Percentiles rank a stretch among this genome's conserved stretches.
These are phyloP conservation scores for Agrotis ipsilon DNA, from an alignment of 2,888 invertebrate species.

Conservation along the genomic window DNA sequence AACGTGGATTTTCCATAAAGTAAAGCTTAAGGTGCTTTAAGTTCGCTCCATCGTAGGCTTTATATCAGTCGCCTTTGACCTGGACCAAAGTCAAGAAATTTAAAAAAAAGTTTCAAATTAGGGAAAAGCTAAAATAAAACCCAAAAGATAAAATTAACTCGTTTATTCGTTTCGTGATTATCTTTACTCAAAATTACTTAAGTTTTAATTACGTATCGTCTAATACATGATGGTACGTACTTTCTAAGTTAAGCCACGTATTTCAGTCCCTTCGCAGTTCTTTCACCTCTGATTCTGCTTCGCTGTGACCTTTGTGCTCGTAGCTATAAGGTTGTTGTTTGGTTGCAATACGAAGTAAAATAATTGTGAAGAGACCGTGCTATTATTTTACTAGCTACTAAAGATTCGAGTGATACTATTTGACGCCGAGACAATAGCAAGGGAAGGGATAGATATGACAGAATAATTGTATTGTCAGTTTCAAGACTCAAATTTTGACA, in stretches of 20 bases:
- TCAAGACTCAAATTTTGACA: neutral
- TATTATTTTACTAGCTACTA: conserved; percentile 65
- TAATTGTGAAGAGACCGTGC: conserved; percentile 12
- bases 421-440: conserved; percentile 48
- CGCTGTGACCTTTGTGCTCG: neutral
- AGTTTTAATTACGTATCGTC: conserved; percentile 76
- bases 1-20: too few relatives aligned
- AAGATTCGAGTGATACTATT: conserved; percentile 57
- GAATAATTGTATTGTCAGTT: neutral
- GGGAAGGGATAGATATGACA: neutral
- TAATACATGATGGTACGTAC: conserved; percentile 76
- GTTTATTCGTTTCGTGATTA: conserved; percentile 76
- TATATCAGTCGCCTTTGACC: too few relatives aligned
- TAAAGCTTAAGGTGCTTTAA: too few relatives aligned
- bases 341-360: neutral
- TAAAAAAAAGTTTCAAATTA: too few relatives aligned
- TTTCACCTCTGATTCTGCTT: neutral
- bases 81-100: too few relatives aligned
- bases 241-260: conserved; percentile 63
- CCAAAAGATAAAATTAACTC: conserved; percentile 63
- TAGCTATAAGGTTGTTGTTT: neutral
- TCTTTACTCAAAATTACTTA: conserved; percentile 70
- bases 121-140: conserved; percentile 45
- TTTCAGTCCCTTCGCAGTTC: conserved; percentile 23
- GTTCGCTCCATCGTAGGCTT: too few relatives aligned